Evolutionary conservation across 2,888 invertebrate genomes (phyloP).

Genomic region (Chrysina gloriosa): DNA sequence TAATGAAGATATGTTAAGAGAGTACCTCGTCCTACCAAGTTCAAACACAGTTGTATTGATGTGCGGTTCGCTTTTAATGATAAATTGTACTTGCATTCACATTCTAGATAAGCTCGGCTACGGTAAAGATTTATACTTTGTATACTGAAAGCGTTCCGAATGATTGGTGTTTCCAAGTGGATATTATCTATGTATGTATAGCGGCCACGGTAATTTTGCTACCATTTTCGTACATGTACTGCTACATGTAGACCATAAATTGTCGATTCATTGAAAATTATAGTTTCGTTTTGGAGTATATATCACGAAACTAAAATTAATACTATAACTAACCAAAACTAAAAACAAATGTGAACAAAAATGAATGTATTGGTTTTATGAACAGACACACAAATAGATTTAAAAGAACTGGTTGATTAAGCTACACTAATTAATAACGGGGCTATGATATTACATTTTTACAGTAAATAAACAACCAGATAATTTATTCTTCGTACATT

Average conservation of each 20-base stretch:
- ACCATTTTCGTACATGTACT: background rate
- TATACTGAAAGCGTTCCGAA: conserved; percentile 74
- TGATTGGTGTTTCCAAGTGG: conserved; percentile 7
- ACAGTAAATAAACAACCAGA: no score
- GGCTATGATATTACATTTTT: no score
- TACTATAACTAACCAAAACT: no score
- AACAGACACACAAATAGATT: no score
- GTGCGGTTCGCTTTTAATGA: conserved; percentile 98
- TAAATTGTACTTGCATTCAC: conserved; percentile 93
- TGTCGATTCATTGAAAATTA: background rate
- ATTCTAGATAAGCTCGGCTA: conserved; percentile 93
- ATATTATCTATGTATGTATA: no score
- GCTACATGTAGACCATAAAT: background rate
- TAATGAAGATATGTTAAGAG: conserved; percentile 87
- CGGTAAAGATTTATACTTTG: conserved; percentile 80
- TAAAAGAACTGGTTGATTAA: no score
- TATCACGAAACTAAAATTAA: no score
- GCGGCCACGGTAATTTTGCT: background rate
- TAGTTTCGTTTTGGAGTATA: background rate
- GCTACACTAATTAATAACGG: no score
- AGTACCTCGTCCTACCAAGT: conserved; percentile 84
- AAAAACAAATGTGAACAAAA: no score
- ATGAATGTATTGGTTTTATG: no score
- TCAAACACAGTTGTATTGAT: conserved; percentile 88
- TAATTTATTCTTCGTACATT: no score